Evolutionary conservation across 2,113 vertebrate species (phyloP).

Genomic region (Chascanopsetta lugubris): DNA sequence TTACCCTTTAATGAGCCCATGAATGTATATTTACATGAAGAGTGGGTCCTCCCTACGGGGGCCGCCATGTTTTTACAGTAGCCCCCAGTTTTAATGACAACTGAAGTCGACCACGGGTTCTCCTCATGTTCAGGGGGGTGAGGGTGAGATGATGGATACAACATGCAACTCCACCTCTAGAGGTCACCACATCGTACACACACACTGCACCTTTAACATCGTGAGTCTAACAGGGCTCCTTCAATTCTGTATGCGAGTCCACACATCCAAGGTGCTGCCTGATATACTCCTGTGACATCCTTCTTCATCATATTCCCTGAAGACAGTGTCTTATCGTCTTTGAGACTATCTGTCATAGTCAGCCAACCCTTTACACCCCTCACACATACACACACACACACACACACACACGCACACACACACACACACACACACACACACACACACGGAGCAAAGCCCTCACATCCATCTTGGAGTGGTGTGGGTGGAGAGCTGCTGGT

Average conservation of each 20-base stretch:
- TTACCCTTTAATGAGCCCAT: too few relatives aligned
- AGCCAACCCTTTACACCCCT: not conserved
- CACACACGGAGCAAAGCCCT: too few relatives aligned
- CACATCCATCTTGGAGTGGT: conserved; percentile 8
- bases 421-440: not conserved
- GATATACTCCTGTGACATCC: conserved; percentile 11
- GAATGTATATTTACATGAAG: too few relatives aligned
- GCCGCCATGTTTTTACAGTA: too few relatives aligned
- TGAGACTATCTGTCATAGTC: conserved; percentile 43
- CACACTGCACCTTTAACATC: too few relatives aligned
- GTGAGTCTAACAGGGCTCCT: not conserved
- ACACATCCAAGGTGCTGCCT: conserved; percentile 16
- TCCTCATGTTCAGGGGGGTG: too few relatives aligned
- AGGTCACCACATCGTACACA: too few relatives aligned
- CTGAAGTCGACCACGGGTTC: too few relatives aligned
- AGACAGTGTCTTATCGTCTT: conserved; percentile 23
- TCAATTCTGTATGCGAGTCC: conserved; percentile 8
- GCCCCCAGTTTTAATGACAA: too few relatives aligned
- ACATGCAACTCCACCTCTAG: not conserved
- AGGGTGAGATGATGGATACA: too few relatives aligned
- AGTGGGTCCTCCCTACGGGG: too few relatives aligned
- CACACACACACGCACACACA: too few relatives aligned
- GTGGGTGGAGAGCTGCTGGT: not conserved
- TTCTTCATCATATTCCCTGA: conserved; percentile 1
- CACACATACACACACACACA: not conserved